These are phyloP conservation scores for Onychomys leucogaster DNA, from an alignment of 2,797 vertebrate genomes.

Conservation along the genomic window DNA sequence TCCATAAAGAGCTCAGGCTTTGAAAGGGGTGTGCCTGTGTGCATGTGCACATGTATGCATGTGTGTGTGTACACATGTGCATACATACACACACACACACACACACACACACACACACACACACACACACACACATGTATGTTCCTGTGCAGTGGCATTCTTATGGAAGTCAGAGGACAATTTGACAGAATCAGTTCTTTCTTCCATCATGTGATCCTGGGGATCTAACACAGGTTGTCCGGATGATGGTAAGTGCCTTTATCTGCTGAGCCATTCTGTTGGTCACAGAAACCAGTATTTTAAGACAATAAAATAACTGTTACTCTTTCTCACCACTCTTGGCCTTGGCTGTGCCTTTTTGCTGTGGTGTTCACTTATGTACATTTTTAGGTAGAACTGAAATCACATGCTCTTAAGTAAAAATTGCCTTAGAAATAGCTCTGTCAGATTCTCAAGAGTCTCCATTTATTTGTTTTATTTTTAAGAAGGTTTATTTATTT, in stretches of 20 bases:
- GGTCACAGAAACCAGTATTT: background rate
- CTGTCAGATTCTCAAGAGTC: background rate
- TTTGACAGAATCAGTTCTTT: background rate
- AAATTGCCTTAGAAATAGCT: constrained; percentile 36
- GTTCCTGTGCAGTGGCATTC: background rate
- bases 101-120: too few species aligned
- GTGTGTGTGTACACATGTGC: rapidly evolving
- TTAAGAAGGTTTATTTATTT: background rate
- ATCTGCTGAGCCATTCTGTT: background rate
- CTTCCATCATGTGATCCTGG: background rate
- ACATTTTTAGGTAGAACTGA: background rate
- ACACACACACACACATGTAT: too few species aligned
- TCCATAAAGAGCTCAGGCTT: background rate
- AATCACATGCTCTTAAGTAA: constrained; percentile 10
- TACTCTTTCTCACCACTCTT: background rate
- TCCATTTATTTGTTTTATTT: background rate
- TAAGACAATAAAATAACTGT: background rate
- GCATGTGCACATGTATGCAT: too few species aligned
- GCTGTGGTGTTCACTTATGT: background rate
- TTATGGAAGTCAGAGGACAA: background rate
- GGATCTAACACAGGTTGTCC: background rate
- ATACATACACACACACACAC: too few species aligned
- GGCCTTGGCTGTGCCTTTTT: background rate
- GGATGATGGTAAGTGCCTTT: too few species aligned
- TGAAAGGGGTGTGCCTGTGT: background rate